These are phyloP conservation scores for Netelia fuscicornis DNA, from an alignment of 2,888 invertebrate genomes.

Conservation along the genomic window DNA sequence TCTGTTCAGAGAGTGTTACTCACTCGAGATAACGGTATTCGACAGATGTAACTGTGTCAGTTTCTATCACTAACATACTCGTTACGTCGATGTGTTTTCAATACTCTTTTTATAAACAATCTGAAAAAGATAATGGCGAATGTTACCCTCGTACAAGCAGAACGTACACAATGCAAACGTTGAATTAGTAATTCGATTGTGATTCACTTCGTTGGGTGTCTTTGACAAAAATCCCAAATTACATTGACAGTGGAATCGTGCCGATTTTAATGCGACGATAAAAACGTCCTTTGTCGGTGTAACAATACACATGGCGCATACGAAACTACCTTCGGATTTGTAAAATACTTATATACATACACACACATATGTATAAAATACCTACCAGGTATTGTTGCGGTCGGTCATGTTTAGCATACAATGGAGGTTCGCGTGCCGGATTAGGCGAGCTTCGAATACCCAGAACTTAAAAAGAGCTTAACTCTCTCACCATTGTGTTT, in stretches of 20 bases:
- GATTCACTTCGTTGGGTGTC: conserved; percentile 39
- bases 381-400: conserved; percentile 33
- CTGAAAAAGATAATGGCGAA: not conserved
- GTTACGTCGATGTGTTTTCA: not conserved
- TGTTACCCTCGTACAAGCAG: not conserved
- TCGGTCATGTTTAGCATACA: conserved; percentile 59
- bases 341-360: not conserved
- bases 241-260: conserved; percentile 20
- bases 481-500: conserved; percentile 53
- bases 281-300: conserved; percentile 42
- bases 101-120: not conserved
- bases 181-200: conserved; percentile 31
- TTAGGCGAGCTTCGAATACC: conserved; percentile 61
- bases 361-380: not conserved
- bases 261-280: conserved; percentile 20
- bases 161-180: conserved; percentile 3
- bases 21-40: conserved; percentile 33
- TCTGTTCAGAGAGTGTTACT: conserved; percentile 4
- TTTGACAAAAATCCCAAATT: conserved; percentile 36
- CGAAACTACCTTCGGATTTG: conserved; percentile 20
- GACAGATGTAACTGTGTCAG: conserved; percentile 1
- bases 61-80: not conserved
- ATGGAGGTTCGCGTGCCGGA: conserved; percentile 58
- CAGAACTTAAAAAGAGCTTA: conserved; percentile 55
- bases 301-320: conserved; percentile 34